phyloP scores from a whole-genome alignment of 1,140 invertebrate species.

The Lepidurus arcticus region DNA sequence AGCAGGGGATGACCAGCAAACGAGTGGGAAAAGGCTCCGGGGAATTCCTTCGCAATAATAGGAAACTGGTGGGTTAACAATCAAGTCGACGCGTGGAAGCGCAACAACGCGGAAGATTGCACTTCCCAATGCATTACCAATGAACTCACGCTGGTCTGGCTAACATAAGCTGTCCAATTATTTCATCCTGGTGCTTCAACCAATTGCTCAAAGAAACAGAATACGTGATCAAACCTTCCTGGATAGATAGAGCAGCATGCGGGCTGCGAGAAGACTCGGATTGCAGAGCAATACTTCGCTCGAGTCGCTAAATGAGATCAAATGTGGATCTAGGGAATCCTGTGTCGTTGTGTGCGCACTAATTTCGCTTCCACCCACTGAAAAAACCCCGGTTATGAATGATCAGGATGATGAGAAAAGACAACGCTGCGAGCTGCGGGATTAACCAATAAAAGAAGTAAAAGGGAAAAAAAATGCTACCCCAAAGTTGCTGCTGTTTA shows the following conservation, averaged over 20 bases:
- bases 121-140: constrained; percentile 3
- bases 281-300: background rate
- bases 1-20: background rate
- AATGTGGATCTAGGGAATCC: background rate
- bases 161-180: constrained; percentile 9
- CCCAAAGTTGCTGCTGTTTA: background rate
- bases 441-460: background rate
- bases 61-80: background rate
- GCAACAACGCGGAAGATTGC: constrained; percentile 20
- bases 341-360: background rate
- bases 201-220: background rate
- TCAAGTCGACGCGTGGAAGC: background rate
- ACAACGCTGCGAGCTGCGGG: background rate
- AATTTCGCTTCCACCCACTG: background rate
- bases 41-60: constrained; percentile 18
- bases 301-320: constrained; percentile 3
- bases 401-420: background rate
- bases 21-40: constrained; percentile 6
- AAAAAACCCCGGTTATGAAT: background rate
- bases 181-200: background rate
- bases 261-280: background rate
- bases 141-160: background rate
- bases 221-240: background rate
- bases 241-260: background rate
- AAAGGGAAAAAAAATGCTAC: background rate